Conservation (phyloP, 1,140 invertebrate species). For the Pseudomyrmex gracilis region DNA sequence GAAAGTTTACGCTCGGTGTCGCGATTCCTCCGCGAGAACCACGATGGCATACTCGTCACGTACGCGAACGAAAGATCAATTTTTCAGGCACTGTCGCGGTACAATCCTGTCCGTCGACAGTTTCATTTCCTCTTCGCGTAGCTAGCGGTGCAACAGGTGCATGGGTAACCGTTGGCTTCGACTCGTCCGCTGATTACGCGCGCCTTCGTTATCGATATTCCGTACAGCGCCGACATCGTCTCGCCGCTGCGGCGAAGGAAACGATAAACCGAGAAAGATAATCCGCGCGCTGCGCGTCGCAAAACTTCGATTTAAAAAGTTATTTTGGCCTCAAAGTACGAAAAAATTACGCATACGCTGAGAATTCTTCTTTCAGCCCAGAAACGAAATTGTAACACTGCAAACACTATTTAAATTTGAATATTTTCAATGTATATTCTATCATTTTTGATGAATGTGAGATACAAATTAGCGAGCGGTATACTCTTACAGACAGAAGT, state of each 20-base stretch:
- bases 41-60: constrained; percentile 41
- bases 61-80: constrained; percentile 59
- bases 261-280: constrained; percentile 42
- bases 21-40: constrained; percentile 9
- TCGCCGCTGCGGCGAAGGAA: constrained; percentile 24
- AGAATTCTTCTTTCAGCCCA: too few relatives aligned
- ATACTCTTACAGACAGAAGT: not conserved
- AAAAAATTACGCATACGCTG: not conserved
- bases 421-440: too few relatives aligned
- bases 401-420: too few relatives aligned
- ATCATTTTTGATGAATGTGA: too few relatives aligned
- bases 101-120: constrained; percentile 60
- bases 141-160: constrained; percentile 71
- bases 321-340: not conserved
- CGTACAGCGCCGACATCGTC: constrained; percentile 14
- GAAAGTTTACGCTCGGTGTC: not conserved
- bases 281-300: not conserved
- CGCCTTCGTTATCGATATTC: constrained; percentile 61
- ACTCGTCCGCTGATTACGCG: constrained; percentile 59
- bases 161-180: constrained; percentile 45
- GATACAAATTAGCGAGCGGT: not conserved
- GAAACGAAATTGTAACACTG: not conserved
- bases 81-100: constrained; percentile 56
- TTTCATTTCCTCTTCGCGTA: constrained; percentile 65
- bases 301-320: constrained; percentile 12